These are phyloP conservation scores for Battus philenor DNA, from an alignment of 1,140 invertebrate species.

Conservation along the genomic window DNA sequence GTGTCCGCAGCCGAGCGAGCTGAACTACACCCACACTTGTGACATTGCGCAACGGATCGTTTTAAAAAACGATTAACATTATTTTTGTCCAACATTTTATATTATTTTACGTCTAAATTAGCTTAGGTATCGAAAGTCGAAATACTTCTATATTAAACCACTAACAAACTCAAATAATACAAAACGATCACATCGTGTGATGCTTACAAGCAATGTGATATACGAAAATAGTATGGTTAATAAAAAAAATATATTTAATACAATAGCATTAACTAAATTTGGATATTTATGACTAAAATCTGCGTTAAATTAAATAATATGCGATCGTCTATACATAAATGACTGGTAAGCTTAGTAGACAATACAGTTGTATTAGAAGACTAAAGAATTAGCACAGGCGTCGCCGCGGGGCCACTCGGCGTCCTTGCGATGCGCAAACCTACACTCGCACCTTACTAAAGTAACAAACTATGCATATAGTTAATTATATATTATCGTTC, in stretches of 20 bases:
- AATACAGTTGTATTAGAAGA: slow-evolving; percentile 64
- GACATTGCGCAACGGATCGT: slow-evolving; percentile 22
- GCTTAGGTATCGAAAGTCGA: slow-evolving; percentile 32
- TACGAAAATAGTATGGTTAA: slow-evolving; percentile 40
- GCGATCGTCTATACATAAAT: slow-evolving; percentile 69
- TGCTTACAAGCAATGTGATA: slow-evolving; percentile 60
- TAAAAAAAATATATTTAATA: slow-evolving; percentile 43
- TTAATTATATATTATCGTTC: slow-evolving; percentile 63
- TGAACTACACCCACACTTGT: no score
- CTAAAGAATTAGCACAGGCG: slow-evolving; percentile 63
- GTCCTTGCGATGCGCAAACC: slow-evolving; percentile 43
- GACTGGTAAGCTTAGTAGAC: slow-evolving; percentile 70
- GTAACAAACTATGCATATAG: slow-evolving; percentile 63
- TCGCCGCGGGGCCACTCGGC: slow-evolving; percentile 24
- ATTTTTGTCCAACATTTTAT: slow-evolving; percentile 33
- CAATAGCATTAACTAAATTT: slow-evolving; percentile 71
- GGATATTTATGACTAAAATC: slow-evolving; percentile 74
- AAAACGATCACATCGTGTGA: slow-evolving; percentile 60
- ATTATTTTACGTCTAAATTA: slow-evolving; percentile 40
- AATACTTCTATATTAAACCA: slow-evolving; percentile 37
- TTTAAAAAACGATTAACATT: slow-evolving; percentile 35
- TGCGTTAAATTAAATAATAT: slow-evolving; percentile 70
- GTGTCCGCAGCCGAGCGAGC: no score
- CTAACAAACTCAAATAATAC: slow-evolving; percentile 57
- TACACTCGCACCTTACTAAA: slow-evolving; percentile 58